These are phyloP conservation scores for Drosophila differens DNA, from an alignment of 2,888 invertebrate genomes.

Conservation along the genomic window DNA sequence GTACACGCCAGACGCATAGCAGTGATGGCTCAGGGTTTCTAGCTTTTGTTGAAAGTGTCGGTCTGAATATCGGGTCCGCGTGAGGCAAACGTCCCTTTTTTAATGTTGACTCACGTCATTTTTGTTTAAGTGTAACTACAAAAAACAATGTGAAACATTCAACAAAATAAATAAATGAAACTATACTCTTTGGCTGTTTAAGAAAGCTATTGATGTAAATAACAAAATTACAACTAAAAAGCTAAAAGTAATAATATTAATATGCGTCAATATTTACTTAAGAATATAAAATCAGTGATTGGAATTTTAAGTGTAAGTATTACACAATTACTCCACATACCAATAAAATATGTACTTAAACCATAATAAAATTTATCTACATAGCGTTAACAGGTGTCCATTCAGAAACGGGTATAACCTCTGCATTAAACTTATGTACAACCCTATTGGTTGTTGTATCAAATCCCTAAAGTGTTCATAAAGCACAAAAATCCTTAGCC, in stretches of 20 bases:
- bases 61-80: slow-evolving; percentile 29
- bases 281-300: not conserved
- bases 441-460: not conserved
- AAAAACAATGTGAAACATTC: slow-evolving; percentile 17
- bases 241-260: not conserved
- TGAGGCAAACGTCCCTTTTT: slow-evolving; percentile 25
- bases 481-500: not conserved
- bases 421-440: not conserved
- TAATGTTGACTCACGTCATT: slow-evolving; percentile 16
- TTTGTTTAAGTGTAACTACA: slow-evolving; percentile 44
- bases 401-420: not conserved
- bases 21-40: slow-evolving; percentile 14
- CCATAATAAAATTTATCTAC: not conserved
- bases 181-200: not conserved
- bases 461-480: not conserved
- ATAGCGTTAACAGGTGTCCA: slow-evolving; percentile 38
- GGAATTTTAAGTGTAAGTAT: slow-evolving; percentile 27
- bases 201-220: slow-evolving; percentile 7
- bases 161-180: not conserved
- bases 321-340: not conserved
- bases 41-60: slow-evolving; percentile 32
- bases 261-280: not conserved
- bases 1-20: slow-evolving; percentile 55
- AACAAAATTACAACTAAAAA: not conserved
- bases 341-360: not conserved